Evolutionary conservation across 2,113 vertebrate species (phyloP).

Genomic region (Desmodus rotundus): DNA sequence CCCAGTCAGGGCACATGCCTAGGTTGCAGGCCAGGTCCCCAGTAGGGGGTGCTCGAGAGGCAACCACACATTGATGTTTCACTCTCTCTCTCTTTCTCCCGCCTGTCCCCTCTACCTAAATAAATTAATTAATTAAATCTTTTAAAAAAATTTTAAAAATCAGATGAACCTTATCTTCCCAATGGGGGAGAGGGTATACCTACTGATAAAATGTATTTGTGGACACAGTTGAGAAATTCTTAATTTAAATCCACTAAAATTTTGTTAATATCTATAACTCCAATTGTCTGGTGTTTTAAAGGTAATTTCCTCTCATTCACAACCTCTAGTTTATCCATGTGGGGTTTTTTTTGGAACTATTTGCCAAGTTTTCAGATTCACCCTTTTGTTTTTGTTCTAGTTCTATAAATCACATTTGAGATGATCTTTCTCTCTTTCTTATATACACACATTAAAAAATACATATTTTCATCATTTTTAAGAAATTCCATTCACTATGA

Average conservation of each 20-base stretch:
- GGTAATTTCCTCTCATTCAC: background rate
- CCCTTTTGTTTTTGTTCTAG: background rate
- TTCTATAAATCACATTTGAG: background rate
- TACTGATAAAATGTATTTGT: background rate
- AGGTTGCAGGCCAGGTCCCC: too few relatives aligned
- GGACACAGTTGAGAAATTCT: background rate
- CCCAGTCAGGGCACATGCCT: too few relatives aligned
- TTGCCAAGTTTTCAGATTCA: background rate
- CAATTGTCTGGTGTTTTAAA: background rate
- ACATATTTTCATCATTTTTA: background rate
- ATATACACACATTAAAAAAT: background rate
- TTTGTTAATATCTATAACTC: background rate
- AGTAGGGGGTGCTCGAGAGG: too few relatives aligned
- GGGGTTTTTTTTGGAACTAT: background rate
- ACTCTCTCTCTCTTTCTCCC: too few relatives aligned
- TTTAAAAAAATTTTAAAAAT: background rate
- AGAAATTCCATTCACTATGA: background rate
- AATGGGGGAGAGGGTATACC: background rate
- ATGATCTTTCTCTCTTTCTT: background rate
- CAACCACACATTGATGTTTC: too few relatives aligned
- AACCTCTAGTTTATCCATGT: background rate
- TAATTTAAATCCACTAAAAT: background rate
- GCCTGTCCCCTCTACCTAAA: too few relatives aligned
- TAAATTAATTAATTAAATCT: too few relatives aligned
- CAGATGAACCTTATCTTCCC: background rate